Percentiles rank a stretch among this genome's conserved stretches.
These are phyloP conservation scores for Holothuria glaberrima DNA, from an alignment of 35 echinoderm and acorn worm genomes.

Conservation along the genomic window DNA sequence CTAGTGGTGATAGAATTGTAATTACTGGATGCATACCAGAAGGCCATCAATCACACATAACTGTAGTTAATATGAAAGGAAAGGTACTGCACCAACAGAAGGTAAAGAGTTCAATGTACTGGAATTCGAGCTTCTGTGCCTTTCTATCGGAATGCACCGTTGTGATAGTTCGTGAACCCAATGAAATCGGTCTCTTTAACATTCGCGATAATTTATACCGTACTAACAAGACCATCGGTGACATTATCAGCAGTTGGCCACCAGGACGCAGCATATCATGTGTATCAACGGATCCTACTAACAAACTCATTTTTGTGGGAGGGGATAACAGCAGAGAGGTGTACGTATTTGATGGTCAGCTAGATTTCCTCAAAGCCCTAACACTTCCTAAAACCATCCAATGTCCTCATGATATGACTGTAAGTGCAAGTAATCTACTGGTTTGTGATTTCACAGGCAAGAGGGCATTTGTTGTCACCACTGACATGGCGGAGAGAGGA, in stretches of 20 bases:
- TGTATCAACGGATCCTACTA: constrained; percentile 18
- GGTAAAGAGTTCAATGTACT: neutral
- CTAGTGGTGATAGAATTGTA: neutral
- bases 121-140: neutral
- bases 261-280: neutral
- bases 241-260: neutral
- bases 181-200: constrained; percentile 17
- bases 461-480: constrained; percentile 5
- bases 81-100: neutral
- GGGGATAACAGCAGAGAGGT: neutral
- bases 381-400: neutral
- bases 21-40: neutral
- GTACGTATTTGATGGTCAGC: neutral
- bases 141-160: neutral
- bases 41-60: neutral
- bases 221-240: constrained; percentile 7
- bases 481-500: neutral
- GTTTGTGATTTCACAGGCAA: constrained; percentile 30
- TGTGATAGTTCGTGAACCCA: neutral
- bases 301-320: neutral
- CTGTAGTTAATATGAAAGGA: neutral
- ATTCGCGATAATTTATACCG: neutral
- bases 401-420: constrained; percentile 4
- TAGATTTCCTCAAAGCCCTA: neutral
- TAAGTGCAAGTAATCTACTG: neutral